Conservation (phyloP, 1,140 invertebrate species). For the Atta colombica region DNA sequence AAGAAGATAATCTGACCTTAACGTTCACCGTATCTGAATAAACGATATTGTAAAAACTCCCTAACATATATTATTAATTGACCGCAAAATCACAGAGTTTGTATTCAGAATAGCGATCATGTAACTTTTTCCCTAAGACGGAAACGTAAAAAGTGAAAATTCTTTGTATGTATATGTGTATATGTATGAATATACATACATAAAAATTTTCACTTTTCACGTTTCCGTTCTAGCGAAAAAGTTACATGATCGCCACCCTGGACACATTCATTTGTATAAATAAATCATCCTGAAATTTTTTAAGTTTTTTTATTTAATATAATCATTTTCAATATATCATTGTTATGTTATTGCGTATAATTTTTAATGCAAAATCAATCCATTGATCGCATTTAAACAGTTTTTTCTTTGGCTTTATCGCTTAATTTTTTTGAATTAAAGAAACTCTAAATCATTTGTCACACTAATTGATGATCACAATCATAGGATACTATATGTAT, state of each 20-base stretch:
- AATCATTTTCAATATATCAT: not conserved
- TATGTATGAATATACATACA: too few species aligned
- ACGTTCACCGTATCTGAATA: too few species aligned
- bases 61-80: not conserved
- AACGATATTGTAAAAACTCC: too few species aligned
- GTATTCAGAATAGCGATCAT: too few species aligned
- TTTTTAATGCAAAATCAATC: not conserved
- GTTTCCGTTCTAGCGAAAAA: too few species aligned
- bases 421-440: not conserved
- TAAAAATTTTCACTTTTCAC: too few species aligned
- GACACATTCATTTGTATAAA: not conserved
- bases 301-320: not conserved
- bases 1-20: too few species aligned
- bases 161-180: too few species aligned
- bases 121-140: too few species aligned
- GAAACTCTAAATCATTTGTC: slow-evolving; percentile 26
- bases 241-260: too few species aligned
- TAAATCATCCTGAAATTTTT: not conserved
- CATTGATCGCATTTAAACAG: not conserved
- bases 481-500: not conserved
- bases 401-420: not conserved
- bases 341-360: not conserved
- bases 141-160: too few species aligned
- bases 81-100: not conserved
- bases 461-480: not conserved